These are phyloP conservation scores for Leucosticte australis DNA, from an alignment of 2,113 vertebrate genomes.

Conservation along the genomic window DNA sequence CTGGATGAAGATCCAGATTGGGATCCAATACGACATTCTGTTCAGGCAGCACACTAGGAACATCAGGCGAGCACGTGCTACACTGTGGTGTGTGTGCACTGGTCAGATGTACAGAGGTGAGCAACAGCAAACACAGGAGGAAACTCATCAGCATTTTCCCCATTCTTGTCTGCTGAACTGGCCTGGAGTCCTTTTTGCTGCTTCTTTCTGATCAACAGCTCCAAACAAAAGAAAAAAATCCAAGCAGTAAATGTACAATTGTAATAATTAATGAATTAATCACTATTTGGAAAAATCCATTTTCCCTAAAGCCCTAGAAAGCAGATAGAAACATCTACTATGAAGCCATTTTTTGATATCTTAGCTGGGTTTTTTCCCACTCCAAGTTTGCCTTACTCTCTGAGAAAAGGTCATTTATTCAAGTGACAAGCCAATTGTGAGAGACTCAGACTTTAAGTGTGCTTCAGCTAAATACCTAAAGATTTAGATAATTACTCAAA, in stretches of 20 bases:
- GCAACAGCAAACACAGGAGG: not conserved
- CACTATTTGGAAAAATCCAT: not conserved
- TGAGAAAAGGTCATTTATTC: not conserved
- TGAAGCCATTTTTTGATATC: not conserved
- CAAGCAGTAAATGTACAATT: not conserved
- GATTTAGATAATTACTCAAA: conserved; percentile 32
- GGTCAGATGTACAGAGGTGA: not conserved
- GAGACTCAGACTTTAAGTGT: not conserved
- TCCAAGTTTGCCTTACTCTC: not conserved
- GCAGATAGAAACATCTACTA: not conserved
- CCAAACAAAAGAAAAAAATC: not conserved
- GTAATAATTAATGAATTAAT: not conserved
- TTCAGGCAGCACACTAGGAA: not conserved
- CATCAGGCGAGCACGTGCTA: not conserved
- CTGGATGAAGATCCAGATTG: not conserved
- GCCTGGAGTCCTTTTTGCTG: not conserved
- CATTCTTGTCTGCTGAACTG: not conserved
- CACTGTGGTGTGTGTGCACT: not conserved
- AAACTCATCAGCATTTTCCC: not conserved
- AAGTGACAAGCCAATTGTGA: not conserved
- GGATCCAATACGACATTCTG: not conserved
- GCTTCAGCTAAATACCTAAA: conserved; percentile 6
- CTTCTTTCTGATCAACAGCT: not conserved
- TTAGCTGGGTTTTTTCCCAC: not conserved
- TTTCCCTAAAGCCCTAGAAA: not conserved